Evolutionary conservation across 1,140 invertebrate genomes (phyloP), one percentile per base, ranked within the genome.

Genomic region (Xylocopa sonorina): DNA sequence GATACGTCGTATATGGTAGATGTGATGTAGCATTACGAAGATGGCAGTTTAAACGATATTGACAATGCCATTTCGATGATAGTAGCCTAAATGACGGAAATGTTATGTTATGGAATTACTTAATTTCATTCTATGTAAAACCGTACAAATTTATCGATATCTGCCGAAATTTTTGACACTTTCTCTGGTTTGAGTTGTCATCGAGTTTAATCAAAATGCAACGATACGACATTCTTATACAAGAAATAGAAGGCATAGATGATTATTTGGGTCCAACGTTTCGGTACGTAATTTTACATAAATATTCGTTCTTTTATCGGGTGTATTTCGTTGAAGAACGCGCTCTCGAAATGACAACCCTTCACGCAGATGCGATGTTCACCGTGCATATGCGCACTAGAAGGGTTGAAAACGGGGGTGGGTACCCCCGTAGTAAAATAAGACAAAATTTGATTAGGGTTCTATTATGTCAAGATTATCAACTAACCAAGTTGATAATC

Each of bases 211-310:
- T 60, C 6, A 72, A 3, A 43, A 92, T 92, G 91, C 91, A 93
- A 48, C 92, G 94, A 76, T 91, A 95, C 88, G 95, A 96, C 88
- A 93, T 96, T 75, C 94, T 96, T 72, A 94, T 97, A 16, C 95
- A 97, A 93, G 97, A 98, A 92, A 98, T 98, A 80, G 97, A 98
- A 93, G 95, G 96, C 7, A 96, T 98, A 64, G 97, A 98, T 88
- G 97, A 98, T 91, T 98, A 98, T 88, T 96, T 97, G 94, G 97
- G 97, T 3, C 97, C 97, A 21, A 98, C 97, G 6, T 98, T 98
- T 90, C 95, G 97, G 92, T 97, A 93, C 75, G 83, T 78, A 67
- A 55, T n/a, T 41, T 43, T 50, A 9, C 57, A 18, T 21, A 14
- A 32, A 2, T 0, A 21, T 51, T 51, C 4, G 16, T 6, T 3